A percentile compares a stretch with the other conserved stretches of the same genome.
phyloP scores from a whole-genome alignment of 2,888 invertebrate genomes.

The Elgonia sp. region DNA sequence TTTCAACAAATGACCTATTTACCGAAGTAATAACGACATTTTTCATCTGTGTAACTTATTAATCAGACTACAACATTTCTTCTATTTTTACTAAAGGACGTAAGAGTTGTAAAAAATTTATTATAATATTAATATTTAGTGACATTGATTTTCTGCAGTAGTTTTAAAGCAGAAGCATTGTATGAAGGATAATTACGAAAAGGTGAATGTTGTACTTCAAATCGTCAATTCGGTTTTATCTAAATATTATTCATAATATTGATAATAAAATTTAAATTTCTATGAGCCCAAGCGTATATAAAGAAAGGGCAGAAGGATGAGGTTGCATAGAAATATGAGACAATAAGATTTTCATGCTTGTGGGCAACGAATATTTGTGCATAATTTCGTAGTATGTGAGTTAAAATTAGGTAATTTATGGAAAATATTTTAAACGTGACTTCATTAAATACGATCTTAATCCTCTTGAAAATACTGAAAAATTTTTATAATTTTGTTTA shows the following conservation, averaged over 20 bases:
- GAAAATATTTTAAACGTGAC: background rate
- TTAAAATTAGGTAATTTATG: background rate
- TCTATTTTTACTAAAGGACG: no score
- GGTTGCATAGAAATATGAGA: conserved; percentile 33
- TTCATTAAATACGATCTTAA: background rate
- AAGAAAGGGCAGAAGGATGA: conserved; percentile 4
- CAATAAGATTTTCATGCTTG: conserved; percentile 27
- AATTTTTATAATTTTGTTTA: no score
- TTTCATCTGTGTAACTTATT: no score
- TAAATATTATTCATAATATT: background rate
- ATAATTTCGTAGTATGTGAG: conserved; percentile 1
- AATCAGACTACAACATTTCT: no score
- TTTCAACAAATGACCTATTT: no score
- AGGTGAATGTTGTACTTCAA: background rate
- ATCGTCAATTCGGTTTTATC: background rate
- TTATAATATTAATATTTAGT: no score
- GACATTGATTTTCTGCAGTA: no score
- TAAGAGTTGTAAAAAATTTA: no score
- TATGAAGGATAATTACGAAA: background rate
- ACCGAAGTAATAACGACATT: no score
- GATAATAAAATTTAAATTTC: background rate
- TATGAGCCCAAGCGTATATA: background rate
- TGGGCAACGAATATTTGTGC: background rate
- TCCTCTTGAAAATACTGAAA: no score
- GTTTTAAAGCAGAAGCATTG: no score